Conservation (phyloP, 2,113 vertebrate species). For the Mesembrinibis cayennensis region DNA sequence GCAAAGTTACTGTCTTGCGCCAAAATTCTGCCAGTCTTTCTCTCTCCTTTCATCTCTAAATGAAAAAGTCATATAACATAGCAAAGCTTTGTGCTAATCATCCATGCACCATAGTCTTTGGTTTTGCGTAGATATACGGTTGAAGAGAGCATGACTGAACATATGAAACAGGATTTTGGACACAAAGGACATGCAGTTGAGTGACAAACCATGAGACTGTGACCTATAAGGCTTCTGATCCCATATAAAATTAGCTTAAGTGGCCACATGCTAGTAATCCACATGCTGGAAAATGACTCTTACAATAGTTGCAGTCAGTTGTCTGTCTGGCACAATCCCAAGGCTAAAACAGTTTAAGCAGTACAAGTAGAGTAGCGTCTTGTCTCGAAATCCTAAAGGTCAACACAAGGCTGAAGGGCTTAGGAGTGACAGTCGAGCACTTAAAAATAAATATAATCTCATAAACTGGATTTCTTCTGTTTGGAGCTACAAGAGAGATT, state of each 20-base stretch:
- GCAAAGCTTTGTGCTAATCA: background rate
- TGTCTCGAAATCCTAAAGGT: constrained; percentile 9
- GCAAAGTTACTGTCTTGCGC: background rate
- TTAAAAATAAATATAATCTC: constrained; percentile 26
- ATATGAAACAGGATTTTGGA: background rate
- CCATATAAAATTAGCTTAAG: constrained; percentile 51
- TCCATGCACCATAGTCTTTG: background rate
- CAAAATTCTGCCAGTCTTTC: background rate
- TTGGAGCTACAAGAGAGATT: background rate
- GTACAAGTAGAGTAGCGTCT: background rate
- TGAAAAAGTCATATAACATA: background rate
- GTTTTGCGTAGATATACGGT: background rate
- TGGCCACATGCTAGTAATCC: constrained; percentile 36
- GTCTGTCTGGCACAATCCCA: constrained; percentile 4
- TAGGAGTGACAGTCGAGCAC: background rate
- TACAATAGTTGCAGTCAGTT: constrained; percentile 1
- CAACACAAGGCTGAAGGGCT: background rate
- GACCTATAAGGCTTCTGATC: background rate
- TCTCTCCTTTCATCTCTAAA: background rate
- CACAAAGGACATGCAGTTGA: background rate
- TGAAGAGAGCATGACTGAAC: background rate
- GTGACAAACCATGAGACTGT: background rate
- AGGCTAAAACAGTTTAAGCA: constrained; percentile 25
- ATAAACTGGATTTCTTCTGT: background rate
- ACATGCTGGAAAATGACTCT: constrained; percentile 19